phyloP scores from a whole-genome alignment of 1,140 invertebrate genomes.

The Globodera ellingtonae region DNA sequence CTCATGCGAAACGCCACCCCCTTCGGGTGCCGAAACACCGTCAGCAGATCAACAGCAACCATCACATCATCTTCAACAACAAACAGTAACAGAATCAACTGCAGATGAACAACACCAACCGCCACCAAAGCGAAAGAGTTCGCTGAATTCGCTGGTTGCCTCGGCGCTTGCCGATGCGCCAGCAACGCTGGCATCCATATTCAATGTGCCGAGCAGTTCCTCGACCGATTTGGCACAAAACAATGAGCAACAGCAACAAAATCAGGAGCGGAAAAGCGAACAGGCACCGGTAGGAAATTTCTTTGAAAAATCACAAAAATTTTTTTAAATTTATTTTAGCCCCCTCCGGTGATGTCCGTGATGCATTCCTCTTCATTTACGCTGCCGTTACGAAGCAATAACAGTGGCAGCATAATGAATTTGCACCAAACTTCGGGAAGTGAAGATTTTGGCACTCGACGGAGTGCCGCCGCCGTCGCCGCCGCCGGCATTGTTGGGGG shows the following conservation, averaged over 20 bases:
- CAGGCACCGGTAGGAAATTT: neutral
- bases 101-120: neutral
- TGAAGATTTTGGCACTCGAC: conserved; percentile 31
- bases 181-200: conserved; percentile 18
- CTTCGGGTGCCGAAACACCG: conserved; percentile 1
- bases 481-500: neutral
- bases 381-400: conserved; percentile 11
- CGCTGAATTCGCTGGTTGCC: conserved; percentile 12
- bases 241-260: neutral
- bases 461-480: conserved; percentile 1
- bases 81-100: neutral
- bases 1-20: neutral
- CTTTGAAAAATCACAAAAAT: neutral
- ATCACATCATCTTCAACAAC: neutral
- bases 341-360: neutral
- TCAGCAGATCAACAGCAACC: neutral
- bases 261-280: neutral
- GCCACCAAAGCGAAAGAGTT: conserved; percentile 19
- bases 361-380: conserved; percentile 20
- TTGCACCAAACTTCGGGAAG: conserved; percentile 28
- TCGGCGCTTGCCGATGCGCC: conserved; percentile 24
- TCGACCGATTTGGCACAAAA: neutral
- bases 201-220: conserved; percentile 2
- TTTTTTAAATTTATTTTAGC: neutral
- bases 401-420: conserved; percentile 9